phyloP scores from a whole-genome alignment of 1,140 invertebrate species.

The Drosophila pruinosa region DNA sequence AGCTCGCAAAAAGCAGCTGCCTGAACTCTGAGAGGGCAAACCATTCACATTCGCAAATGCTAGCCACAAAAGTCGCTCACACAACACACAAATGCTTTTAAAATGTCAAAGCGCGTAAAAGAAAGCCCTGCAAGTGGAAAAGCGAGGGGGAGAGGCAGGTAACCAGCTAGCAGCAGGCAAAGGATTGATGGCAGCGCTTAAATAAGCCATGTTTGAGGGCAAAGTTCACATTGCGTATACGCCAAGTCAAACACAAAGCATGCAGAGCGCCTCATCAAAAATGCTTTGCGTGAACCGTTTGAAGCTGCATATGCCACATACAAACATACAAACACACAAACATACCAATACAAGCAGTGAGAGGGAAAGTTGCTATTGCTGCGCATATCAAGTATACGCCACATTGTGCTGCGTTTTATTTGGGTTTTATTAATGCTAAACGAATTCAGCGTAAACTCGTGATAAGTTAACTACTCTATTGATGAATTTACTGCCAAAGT shows the following conservation, averaged over 20 bases:
- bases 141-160: background rate
- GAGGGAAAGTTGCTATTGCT: background rate
- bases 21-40: conserved; percentile 29
- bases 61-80: conserved; percentile 66
- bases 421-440: conserved; percentile 64
- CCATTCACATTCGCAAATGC: conserved; percentile 49
- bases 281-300: conserved; percentile 69
- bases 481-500: conserved; percentile 20
- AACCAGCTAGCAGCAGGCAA: conserved; percentile 46
- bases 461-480: conserved; percentile 27
- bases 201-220: conserved; percentile 47
- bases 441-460: conserved; percentile 33
- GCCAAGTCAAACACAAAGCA: conserved; percentile 58
- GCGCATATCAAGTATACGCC: conserved; percentile 51
- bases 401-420: conserved; percentile 63
- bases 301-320: conserved; percentile 43
- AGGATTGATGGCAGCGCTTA: conserved; percentile 73
- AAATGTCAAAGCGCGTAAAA: conserved; percentile 77
- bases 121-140: conserved; percentile 29
- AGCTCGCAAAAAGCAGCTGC: conserved; percentile 7
- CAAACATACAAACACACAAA: background rate
- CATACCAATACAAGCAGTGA: background rate
- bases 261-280: conserved; percentile 71
- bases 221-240: conserved; percentile 75
- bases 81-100: conserved; percentile 79